These are phyloP conservation scores for Chlamydotis undulata DNA, from an alignment of 2,113 vertebrate species.

Conservation along the genomic window DNA sequence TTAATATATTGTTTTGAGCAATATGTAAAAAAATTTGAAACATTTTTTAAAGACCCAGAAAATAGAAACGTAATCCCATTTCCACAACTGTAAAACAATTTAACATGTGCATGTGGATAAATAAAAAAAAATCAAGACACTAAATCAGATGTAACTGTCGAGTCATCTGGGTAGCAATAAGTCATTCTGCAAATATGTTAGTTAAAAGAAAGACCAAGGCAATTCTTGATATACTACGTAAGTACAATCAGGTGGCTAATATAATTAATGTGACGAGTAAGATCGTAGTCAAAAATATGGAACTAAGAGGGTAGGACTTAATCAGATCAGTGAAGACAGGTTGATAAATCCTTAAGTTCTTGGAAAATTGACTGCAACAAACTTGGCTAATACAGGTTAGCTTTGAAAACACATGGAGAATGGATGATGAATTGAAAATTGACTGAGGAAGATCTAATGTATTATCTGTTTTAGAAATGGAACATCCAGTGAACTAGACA, in stretches of 20 bases:
- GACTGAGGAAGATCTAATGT: not conserved
- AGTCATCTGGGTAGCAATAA: not conserved
- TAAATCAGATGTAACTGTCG: not conserved
- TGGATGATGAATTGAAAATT: not conserved
- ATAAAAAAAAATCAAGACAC: not conserved
- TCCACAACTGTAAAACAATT: not conserved
- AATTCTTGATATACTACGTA: not conserved
- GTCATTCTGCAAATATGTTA: not conserved
- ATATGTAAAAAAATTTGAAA: not conserved
- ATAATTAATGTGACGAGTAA: not conserved
- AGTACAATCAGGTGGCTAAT: not conserved
- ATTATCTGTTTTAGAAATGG: not conserved
- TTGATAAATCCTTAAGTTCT: not conserved
- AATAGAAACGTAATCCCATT: not conserved
- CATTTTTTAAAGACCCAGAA: not conserved
- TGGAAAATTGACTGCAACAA: not conserved
- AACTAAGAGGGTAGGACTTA: not conserved
- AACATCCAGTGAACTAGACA: not conserved
- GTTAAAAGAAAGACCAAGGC: not conserved
- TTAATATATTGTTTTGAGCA: not conserved
- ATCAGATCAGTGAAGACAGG: not conserved
- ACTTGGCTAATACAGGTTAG: not conserved
- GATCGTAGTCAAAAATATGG: not conserved
- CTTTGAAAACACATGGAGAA: not conserved
- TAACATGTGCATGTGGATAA: fast-evolving